Conservation (phyloP, 2,888 invertebrate genomes). For the Pristionchus fissidentatus region DNA sequence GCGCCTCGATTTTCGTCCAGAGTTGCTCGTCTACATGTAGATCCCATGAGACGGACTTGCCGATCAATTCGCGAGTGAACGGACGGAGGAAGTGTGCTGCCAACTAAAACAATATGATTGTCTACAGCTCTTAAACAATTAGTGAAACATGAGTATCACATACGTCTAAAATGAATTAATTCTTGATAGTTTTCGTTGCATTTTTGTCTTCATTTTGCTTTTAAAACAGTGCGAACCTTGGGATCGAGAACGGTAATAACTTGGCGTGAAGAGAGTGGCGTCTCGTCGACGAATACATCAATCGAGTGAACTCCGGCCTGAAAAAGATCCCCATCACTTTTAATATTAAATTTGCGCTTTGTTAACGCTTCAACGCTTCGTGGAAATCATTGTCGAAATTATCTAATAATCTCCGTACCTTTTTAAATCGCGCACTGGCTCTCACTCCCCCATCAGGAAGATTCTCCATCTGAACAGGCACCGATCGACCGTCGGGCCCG, state of each 20-base stretch:
- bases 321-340: background rate
- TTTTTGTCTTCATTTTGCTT: background rate
- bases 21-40: constrained; percentile 25
- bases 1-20: constrained; percentile 20
- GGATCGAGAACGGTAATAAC: constrained; percentile 40
- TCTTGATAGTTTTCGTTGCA: no score
- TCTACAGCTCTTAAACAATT: background rate
- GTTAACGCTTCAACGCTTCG: background rate
- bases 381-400: no score
- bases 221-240: background rate
- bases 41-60: background rate
- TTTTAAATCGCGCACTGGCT: constrained; percentile 63
- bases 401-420: no score
- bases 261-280: constrained; percentile 19
- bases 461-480: constrained; percentile 66
- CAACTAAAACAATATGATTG: background rate
- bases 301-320: constrained; percentile 46
- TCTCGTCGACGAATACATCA: constrained; percentile 43
- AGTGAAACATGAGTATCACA: no score
- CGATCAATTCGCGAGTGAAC: constrained; percentile 2
- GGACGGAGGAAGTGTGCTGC: constrained; percentile 6
- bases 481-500: constrained; percentile 61
- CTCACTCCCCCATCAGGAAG: constrained; percentile 61
- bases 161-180: no score
- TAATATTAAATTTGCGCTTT: background rate